Evolutionary conservation across 2,797 vertebrate genomes (phyloP).

Genomic region (Scyliorhinus canicula): DNA sequence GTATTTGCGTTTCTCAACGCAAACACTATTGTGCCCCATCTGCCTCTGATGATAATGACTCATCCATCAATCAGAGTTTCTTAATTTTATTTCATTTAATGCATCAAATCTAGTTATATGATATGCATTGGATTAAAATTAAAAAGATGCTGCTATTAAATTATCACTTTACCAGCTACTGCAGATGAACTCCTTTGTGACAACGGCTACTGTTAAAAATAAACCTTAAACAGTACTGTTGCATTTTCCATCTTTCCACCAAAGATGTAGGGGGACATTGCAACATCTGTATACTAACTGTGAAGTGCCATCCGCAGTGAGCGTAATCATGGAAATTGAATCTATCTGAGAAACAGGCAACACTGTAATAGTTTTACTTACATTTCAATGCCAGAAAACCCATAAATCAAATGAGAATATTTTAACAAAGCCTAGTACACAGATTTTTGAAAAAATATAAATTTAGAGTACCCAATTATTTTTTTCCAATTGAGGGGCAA

Average conservation of each 20-base stretch:
- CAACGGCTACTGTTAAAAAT: not conserved
- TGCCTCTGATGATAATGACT: not conserved
- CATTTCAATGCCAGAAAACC: not conserved
- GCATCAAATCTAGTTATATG: conserved; percentile 6
- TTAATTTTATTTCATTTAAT: conserved; percentile 35
- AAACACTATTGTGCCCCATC: conserved; percentile 7
- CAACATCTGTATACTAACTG: not conserved
- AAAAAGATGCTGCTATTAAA: conserved; percentile 36
- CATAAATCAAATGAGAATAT: not conserved
- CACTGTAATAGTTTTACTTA: not conserved
- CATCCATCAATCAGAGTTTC: conserved; percentile 19
- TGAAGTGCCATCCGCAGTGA: not conserved
- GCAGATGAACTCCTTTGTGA: conserved; percentile 5
- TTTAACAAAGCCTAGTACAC: not conserved
- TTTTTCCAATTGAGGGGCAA: too few species aligned
- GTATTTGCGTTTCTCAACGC: not conserved
- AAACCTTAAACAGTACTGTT: not conserved
- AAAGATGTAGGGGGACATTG: not conserved
- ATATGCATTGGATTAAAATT: conserved; percentile 33
- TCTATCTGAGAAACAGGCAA: not conserved
- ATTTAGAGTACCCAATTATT: too few species aligned
- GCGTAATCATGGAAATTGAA: not conserved
- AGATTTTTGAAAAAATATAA: too few species aligned
- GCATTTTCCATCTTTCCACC: not conserved
- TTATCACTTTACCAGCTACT: not conserved